These are phyloP conservation scores for Beaufortia kweichowensis DNA, from an alignment of 2,113 vertebrate species.

Conservation along the genomic window DNA sequence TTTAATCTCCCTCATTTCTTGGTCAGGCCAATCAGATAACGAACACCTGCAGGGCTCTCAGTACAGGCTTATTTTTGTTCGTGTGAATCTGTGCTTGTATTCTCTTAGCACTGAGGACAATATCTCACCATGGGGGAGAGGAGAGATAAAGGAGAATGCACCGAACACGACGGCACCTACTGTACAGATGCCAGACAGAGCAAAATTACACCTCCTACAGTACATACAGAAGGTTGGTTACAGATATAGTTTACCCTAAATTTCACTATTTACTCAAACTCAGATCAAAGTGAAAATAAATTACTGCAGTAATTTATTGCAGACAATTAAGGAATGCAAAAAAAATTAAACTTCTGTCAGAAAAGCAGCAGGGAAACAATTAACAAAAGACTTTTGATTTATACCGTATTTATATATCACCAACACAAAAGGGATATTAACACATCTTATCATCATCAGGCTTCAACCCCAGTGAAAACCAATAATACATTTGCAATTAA, in stretches of 20 bases:
- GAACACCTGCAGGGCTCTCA: constrained; percentile 50
- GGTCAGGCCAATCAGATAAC: constrained; percentile 57
- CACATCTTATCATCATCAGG: background rate
- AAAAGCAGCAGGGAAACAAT: too few relatives aligned
- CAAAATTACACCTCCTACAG: background rate
- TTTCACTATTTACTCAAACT: too few relatives aligned
- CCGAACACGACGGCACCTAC: background rate
- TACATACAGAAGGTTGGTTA: too few relatives aligned
- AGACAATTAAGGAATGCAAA: background rate
- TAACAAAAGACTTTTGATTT: too few relatives aligned
- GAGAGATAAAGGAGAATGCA: background rate
- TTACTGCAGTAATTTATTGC: background rate
- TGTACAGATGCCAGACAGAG: background rate
- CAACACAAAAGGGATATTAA: background rate
- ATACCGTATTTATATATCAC: too few relatives aligned
- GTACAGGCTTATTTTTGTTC: constrained; percentile 57
- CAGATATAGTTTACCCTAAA: too few relatives aligned
- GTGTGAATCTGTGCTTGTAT: constrained; percentile 49
- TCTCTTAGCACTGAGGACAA: background rate
- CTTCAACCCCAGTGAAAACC: background rate
- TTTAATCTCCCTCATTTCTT: constrained; percentile 56
- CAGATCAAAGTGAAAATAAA: too few relatives aligned
- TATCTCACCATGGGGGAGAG: background rate
- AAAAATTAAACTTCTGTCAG: background rate
- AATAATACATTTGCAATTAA: too few relatives aligned